Base-by-base conservation (phyloP, 2,888 invertebrate species). In the Thereva nobilitata region DNA sequence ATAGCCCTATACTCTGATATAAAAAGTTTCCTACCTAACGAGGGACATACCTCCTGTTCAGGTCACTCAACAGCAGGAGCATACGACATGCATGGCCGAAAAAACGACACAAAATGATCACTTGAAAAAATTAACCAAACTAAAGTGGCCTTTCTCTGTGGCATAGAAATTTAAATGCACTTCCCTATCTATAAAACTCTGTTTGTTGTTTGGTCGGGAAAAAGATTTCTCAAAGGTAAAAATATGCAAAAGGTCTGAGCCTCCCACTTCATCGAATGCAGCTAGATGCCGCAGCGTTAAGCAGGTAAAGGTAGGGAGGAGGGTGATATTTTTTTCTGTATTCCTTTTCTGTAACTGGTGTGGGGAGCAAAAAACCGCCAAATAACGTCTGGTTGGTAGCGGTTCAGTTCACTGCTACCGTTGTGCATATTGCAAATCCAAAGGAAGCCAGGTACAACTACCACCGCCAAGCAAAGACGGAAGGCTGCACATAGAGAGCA, bases 341-440 rank as follows among this genome's bases (percentile, higher is more conserved):
- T 52, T 9, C 53, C 3, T 41, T 61, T 37, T 57, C 44, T 38
- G 49, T 8, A 54, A 49, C 50, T 40, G 23, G 61, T 34, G 55
- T 41, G 61, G 61, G 54, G 40, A 53, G 54, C 35, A 54, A 64
- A 55, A 64, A 64, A 55, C 64, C 64, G 47, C 64, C 54, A 47
- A 64, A 64, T 64, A 64, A 54, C 53, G 64, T 64, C 64, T 64
- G 54, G 54, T 64, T 64, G 47, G 64, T 64, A 64, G 54, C 54
- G 64, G 64, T 64, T 64, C 54, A 54, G 54, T 64, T 64, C 45
- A 64, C 12, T 55, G 64, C 64, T 55, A 64, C 54, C 44, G 53
- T 38, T 54, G 37, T 55, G 53, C 61, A 61, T 10, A 50, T 10
- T 50, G n/a, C 61, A 61, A 23, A 50, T 50, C 50, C 40, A 4